A percentile compares a stretch with the other conserved stretches of the same genome.
phyloP scores from a whole-genome alignment of 23 tunicate genomes.

The Styela clava region DNA sequence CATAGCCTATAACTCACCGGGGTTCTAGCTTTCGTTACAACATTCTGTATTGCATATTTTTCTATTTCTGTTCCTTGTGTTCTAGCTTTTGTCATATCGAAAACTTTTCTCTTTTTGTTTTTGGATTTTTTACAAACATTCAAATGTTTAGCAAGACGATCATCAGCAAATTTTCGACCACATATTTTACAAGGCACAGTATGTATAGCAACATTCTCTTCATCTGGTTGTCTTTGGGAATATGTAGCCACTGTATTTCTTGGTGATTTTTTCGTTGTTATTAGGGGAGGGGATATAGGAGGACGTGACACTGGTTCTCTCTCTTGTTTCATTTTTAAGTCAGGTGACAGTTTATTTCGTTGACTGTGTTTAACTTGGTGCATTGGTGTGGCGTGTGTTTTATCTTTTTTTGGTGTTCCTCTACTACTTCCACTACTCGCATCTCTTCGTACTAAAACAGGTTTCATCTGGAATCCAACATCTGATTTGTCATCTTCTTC shows the following conservation, averaged over 20 bases:
- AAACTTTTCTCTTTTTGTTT: constrained; percentile 72
- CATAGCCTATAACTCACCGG: no score
- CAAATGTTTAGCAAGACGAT: constrained; percentile 67
- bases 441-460: constrained; percentile 84
- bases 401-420: constrained; percentile 24
- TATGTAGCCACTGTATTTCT: not conserved
- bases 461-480: constrained; percentile 56
- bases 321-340: not conserved
- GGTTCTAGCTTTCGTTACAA: not conserved
- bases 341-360: not conserved
- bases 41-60: constrained; percentile 28
- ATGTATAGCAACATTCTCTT: constrained; percentile 23
- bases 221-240: not conserved
- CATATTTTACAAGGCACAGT: constrained; percentile 70
- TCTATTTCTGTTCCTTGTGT: constrained; percentile 84
- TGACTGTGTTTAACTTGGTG: not conserved
- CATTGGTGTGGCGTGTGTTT: not conserved
- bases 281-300: not conserved
- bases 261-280: not conserved
- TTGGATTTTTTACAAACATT: constrained; percentile 62
- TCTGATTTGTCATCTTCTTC: constrained; percentile 11
- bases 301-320: constrained; percentile 7
- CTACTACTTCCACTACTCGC: constrained; percentile 58
- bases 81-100: constrained; percentile 79
- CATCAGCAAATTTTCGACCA: constrained; percentile 70